Evolutionary conservation across 2,888 invertebrate species (phyloP), one percentile per base, ranked within the genome.

Genomic region (Alviniconcha strummeri): DNA sequence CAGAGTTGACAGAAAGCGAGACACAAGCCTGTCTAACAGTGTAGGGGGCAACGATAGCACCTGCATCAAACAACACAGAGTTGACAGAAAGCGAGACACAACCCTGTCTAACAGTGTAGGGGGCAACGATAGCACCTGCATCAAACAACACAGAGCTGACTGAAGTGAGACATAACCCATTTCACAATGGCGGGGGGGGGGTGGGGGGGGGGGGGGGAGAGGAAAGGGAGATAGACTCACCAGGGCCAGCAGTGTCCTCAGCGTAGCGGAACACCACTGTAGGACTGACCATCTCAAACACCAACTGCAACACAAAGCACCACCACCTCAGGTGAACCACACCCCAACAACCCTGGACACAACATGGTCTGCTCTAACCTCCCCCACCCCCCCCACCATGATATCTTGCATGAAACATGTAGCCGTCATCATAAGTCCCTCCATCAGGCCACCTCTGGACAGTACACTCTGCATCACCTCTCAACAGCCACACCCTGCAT

Each of bases 231-330:
- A 0, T 36, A 52, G n/a, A 55, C 84, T 84, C 84, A 89, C 90
- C 90, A 86, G 88, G 83, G 13, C 85, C 88, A 52, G 87, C 89
- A 75, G 92, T 91, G 88, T 95, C 95, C 9, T 96, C 96, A 64
- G 96, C 96, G 93, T 98, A 98, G 93, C 97, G 97, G 93, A 98
- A 98, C 83, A 97, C 96, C 57, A 98, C 96, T 85, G 97, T 96
- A 82, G 97, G 96, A 0, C 97, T 96, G 60, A 97, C 96, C 7
- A 96, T 95, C 92, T 97, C 96, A 91, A 96, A 96, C 56, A 96
- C 92, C 84, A 96, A 92, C 95, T 96, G 94, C 82, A 92, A 91
- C 82, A 85, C 84, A 83, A 86, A 84, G 82, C 36, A 81, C 5
- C n/a, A 72, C 8, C 0, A 36, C 36, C 36, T 36, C 36, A 36